Conservation (phyloP, 1,140 invertebrate species). For the Apis laboriosa region DNA sequence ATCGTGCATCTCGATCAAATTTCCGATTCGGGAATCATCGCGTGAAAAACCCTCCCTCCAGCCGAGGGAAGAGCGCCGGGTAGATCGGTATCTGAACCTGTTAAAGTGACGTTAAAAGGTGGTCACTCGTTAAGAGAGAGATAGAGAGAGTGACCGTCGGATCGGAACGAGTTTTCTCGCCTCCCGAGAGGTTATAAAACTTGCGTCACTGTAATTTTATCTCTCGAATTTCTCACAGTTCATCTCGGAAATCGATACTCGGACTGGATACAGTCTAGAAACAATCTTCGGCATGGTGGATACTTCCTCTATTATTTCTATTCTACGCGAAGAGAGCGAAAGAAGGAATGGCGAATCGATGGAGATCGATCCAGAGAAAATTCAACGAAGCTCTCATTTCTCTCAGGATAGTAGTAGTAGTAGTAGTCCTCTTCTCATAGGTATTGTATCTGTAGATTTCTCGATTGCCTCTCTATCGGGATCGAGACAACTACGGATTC, state of each 20-base stretch:
- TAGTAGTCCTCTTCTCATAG: too few relatives aligned
- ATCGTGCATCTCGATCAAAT: conserved; percentile 26
- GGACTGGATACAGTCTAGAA: neutral
- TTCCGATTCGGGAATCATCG: conserved; percentile 8
- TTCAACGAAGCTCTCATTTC: conserved; percentile 4
- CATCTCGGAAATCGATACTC: conserved; percentile 1
- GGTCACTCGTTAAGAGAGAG: neutral
- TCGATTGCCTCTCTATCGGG: conserved; percentile 21
- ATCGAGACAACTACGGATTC: conserved; percentile 11
- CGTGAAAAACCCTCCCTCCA: conserved; percentile 9
- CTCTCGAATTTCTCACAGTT: too few relatives aligned
- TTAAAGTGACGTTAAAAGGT: conserved; percentile 66
- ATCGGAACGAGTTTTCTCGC: neutral
- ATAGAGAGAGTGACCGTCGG: neutral
- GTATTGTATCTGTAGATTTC: neutral
- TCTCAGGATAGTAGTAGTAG: neutral
- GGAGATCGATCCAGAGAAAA: neutral
- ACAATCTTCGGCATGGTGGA: neutral
- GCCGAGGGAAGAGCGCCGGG: conserved; percentile 13
- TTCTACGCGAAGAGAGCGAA: too few relatives aligned
- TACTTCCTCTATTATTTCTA: neutral
- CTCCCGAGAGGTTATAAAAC: too few relatives aligned
- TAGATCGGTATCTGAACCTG: conserved; percentile 57
- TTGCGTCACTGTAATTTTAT: too few relatives aligned
- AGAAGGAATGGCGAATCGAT: too few relatives aligned